A percentile compares a stretch with the other conserved stretches of the same genome.
Evolutionary conservation across 2,797 vertebrate species (phyloP).

Genomic region (Crypturellus tataupa): DNA sequence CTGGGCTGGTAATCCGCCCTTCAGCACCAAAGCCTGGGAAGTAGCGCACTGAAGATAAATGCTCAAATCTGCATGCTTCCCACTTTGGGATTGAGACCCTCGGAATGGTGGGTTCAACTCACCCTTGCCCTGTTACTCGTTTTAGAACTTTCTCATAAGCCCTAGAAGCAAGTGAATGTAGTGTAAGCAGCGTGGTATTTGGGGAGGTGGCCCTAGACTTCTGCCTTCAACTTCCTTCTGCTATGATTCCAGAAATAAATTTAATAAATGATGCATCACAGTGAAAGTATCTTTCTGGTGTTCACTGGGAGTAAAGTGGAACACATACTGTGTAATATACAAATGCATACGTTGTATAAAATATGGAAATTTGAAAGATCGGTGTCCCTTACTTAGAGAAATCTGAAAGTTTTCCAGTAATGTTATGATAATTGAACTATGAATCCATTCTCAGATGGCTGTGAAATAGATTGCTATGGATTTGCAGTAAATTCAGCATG

Average conservation of each 20-base stretch:
- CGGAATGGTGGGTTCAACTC: background rate
- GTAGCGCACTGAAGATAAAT: background rate
- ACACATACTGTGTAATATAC: background rate
- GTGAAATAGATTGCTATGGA: background rate
- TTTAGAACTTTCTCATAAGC: background rate
- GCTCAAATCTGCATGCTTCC: background rate
- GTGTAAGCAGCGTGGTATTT: background rate
- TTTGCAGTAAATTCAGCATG: background rate
- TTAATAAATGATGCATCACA: background rate
- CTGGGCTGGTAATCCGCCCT: background rate
- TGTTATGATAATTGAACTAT: background rate
- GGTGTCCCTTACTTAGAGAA: background rate
- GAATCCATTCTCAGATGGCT: background rate
- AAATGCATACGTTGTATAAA: background rate
- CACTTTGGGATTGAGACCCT: background rate
- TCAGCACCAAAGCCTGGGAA: background rate
- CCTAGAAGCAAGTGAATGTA: background rate
- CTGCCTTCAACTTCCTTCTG: background rate
- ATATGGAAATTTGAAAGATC: background rate
- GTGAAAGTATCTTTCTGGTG: background rate
- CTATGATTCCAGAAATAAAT: background rate
- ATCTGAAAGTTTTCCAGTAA: background rate
- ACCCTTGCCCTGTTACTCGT: background rate
- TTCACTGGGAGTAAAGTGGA: background rate
- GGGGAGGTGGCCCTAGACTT: background rate